Evolutionary conservation across 2,888 invertebrate genomes (phyloP).

Genomic region (Idaea straminata): DNA sequence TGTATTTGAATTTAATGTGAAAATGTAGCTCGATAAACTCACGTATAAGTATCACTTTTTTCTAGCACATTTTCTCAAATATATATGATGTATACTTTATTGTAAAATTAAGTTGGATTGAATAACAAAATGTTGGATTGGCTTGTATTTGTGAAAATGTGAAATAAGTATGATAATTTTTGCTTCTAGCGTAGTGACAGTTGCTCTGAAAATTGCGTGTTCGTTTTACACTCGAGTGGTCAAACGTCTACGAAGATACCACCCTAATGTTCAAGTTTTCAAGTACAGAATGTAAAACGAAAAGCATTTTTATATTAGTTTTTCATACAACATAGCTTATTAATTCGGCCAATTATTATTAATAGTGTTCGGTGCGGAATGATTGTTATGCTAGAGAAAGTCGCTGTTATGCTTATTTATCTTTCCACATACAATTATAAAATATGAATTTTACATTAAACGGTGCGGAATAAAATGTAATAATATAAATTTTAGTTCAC

Average conservation of each 20-base stretch:
- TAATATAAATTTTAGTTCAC: no score
- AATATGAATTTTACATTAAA: no score
- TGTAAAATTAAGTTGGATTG: not conserved
- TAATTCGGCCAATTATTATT: no score
- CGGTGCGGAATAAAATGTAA: no score
- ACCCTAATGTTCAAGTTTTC: not conserved
- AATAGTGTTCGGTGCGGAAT: no score
- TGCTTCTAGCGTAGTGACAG: not conserved
- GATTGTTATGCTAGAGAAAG: no score
- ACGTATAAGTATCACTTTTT: not conserved
- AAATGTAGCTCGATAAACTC: not conserved
- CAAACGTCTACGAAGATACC: not conserved
- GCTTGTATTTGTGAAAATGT: not conserved
- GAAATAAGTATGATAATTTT: not conserved
- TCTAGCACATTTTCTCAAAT: not conserved
- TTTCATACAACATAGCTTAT: no score
- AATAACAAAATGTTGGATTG: not conserved
- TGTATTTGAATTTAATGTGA: not conserved
- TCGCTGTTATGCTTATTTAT: no score
- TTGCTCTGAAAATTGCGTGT: not conserved
- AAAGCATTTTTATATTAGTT: no score
- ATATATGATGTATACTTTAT: not conserved
- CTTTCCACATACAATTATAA: no score
- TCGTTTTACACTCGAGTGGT: not conserved
- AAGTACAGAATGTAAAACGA: not conserved